Conservation (phyloP, 1,140 invertebrate genomes). For the Lepidurus couesii region DNA sequence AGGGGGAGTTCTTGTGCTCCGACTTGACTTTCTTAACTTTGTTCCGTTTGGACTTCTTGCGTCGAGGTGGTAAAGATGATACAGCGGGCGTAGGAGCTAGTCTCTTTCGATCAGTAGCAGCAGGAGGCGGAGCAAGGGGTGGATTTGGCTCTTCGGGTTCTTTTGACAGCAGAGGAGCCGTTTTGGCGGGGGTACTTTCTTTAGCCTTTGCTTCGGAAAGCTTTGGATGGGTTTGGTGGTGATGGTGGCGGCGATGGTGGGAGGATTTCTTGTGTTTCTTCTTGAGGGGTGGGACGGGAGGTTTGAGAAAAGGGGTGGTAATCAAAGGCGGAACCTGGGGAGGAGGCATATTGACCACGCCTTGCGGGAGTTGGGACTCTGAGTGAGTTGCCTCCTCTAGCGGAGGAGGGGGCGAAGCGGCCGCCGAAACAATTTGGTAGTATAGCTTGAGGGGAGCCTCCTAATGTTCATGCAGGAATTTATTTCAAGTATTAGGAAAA, state of each 20-base stretch:
- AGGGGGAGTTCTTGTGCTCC: slow-evolving; percentile 12
- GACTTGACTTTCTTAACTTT: slow-evolving; percentile 7
- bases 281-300: not conserved
- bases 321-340: not conserved
- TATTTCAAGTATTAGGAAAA: no score
- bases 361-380: not conserved
- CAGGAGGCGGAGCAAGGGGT: not conserved
- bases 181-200: not conserved
- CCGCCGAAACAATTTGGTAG: not conserved
- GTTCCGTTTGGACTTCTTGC: not conserved
- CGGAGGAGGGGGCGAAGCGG: not conserved
- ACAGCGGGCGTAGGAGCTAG: not conserved
- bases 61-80: not conserved
- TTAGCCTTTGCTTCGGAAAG: not conserved
- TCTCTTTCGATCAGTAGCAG: not conserved
- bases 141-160: not conserved
- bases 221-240: not conserved
- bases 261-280: not conserved
- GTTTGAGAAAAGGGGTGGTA: not conserved
- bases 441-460: not conserved
- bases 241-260: not conserved
- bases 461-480: not conserved
- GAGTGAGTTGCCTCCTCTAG: not conserved
- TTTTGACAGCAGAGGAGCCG: not conserved
- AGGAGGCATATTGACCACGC: not conserved